Conservation (phyloP, 2,113 vertebrate genomes). For the Onychostoma macrolepis region DNA sequence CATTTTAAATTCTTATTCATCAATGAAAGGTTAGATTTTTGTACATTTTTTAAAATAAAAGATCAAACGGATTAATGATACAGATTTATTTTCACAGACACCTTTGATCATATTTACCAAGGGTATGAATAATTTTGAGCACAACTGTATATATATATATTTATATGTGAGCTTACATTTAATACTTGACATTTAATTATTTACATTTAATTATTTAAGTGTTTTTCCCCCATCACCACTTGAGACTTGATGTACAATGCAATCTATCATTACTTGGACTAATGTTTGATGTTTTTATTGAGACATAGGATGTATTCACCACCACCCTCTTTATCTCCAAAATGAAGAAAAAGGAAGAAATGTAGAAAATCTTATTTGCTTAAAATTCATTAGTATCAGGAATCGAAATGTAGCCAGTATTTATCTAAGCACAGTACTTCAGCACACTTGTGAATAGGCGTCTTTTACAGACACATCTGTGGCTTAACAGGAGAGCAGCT, state of each 20-base stretch:
- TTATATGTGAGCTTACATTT: no score
- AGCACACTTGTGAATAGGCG: not conserved
- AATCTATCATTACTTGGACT: not conserved
- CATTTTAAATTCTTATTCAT: no score
- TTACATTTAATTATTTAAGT: no score
- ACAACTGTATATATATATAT: no score
- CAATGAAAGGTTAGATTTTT: no score
- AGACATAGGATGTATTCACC: not conserved
- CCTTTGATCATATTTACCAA: no score
- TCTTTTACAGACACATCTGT: conserved; percentile 19
- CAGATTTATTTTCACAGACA: no score
- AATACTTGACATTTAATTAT: no score
- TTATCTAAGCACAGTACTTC: conserved; percentile 4
- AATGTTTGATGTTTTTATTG: not conserved
- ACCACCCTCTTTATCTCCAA: not conserved
- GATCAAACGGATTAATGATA: no score
- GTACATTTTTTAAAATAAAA: no score
- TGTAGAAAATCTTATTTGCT: not conserved
- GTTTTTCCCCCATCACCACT: no score
- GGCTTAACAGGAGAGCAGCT: conserved; percentile 23
- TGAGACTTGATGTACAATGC: not conserved
- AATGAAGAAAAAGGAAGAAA: not conserved
- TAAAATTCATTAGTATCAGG: not conserved
- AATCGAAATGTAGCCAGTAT: not conserved
- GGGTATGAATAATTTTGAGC: no score